These are phyloP conservation scores for Listronotus oregonensis DNA, from an alignment of 1,140 invertebrate genomes.

Conservation along the genomic window DNA sequence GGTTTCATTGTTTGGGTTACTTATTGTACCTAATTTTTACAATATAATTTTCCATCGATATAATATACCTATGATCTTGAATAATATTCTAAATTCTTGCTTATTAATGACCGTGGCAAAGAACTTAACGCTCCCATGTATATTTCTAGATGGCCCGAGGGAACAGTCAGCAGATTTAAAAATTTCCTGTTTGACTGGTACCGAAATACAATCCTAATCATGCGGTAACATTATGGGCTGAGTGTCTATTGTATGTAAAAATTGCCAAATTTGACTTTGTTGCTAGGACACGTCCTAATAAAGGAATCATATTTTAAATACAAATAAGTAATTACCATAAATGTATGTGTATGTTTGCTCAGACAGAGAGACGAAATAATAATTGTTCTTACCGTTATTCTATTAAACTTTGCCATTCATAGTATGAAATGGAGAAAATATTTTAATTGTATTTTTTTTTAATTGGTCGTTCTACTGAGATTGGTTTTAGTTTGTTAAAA, in stretches of 20 bases:
- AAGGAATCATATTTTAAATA: too few relatives aligned
- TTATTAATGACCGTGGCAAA: slow-evolving; percentile 24
- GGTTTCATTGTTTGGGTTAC: too few relatives aligned
- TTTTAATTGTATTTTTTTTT: too few relatives aligned
- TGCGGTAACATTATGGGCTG: slow-evolving; percentile 12
- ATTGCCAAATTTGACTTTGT: slow-evolving; percentile 10
- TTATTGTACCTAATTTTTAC: too few relatives aligned
- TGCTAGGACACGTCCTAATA: neutral
- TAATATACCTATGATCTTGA: slow-evolving; percentile 10
- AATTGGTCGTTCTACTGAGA: too few relatives aligned
- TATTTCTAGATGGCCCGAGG: slow-evolving; percentile 3
- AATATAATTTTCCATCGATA: too few relatives aligned
- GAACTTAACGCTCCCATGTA: slow-evolving; percentile 21
- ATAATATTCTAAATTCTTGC: neutral
- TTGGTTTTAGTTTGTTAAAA: too few relatives aligned
- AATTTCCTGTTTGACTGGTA: slow-evolving; percentile 34
- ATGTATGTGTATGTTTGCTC: too few relatives aligned
- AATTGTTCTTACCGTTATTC: too few relatives aligned
- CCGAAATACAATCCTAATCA: slow-evolving; percentile 17
- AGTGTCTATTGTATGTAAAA: neutral
- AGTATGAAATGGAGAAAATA: too few relatives aligned
- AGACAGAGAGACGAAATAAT: too few relatives aligned
- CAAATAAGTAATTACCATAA: neutral
- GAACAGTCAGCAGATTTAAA: slow-evolving; percentile 7
- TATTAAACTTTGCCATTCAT: too few relatives aligned